Evolutionary conservation across 2,113 vertebrate genomes (phyloP).

Genomic region (Pelvicachromis taeniatus): DNA sequence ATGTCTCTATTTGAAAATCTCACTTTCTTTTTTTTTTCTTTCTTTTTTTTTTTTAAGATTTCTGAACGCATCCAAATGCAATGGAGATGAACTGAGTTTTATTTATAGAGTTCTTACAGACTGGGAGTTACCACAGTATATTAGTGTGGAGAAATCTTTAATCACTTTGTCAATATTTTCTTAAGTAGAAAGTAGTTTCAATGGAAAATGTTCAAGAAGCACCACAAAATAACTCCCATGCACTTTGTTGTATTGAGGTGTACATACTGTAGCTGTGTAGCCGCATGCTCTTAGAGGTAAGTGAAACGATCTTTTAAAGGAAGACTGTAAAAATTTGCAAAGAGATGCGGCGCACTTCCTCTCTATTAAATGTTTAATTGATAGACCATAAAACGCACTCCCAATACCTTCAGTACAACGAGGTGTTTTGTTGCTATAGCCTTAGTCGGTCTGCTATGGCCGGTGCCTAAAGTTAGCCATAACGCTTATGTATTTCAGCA

Average conservation of each 20-base stretch:
- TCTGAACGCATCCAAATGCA: background rate
- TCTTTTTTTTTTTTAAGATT: background rate
- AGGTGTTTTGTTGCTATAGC: background rate
- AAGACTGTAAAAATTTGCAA: background rate
- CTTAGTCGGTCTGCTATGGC: background rate
- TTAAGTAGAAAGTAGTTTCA: background rate
- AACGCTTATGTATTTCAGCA: slow-evolving; percentile 52
- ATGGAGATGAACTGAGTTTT: background rate
- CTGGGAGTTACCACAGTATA: background rate
- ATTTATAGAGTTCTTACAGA: background rate
- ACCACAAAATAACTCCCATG: background rate
- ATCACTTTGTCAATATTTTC: background rate
- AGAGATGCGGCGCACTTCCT: background rate
- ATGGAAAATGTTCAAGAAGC: background rate
- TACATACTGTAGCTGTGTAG: background rate
- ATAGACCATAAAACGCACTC: background rate
- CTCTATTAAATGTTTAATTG: background rate
- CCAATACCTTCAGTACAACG: background rate
- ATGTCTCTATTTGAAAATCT: background rate
- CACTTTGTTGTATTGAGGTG: background rate
- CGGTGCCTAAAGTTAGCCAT: background rate
- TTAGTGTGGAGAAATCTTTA: background rate
- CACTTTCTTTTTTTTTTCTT: too few relatives aligned
- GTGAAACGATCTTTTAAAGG: background rate
- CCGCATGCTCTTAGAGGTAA: background rate